Percentiles rank a stretch among this genome's conserved stretches.
Conservation (phyloP, 2,797 vertebrate species). For the Leontocebus nigricollis region DNA sequence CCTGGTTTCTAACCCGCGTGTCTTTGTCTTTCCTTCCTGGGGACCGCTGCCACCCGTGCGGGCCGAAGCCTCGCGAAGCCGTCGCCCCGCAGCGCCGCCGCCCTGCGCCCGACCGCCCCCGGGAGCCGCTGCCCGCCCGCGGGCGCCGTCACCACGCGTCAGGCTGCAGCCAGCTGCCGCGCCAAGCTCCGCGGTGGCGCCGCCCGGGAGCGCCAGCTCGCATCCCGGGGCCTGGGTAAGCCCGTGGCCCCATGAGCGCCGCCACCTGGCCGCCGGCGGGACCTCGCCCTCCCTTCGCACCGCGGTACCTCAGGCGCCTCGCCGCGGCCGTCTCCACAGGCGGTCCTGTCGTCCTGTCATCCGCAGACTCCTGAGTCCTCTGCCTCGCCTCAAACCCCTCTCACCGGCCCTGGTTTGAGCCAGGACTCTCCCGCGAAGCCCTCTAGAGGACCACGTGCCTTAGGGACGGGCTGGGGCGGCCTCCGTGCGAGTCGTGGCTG, state of each 20-base stretch:
- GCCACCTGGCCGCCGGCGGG: not conserved
- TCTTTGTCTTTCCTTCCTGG: conserved; percentile 78
- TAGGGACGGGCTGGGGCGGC: not conserved
- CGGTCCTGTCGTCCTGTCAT: not conserved
- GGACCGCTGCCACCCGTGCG: conserved; percentile 57
- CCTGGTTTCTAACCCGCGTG: conserved; percentile 70
- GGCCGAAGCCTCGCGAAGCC: conserved; percentile 77
- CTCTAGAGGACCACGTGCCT: conserved; percentile 45
- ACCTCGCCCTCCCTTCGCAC: not conserved
- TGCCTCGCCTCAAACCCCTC: not conserved
- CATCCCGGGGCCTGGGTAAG: conserved; percentile 58
- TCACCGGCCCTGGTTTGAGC: not conserved
- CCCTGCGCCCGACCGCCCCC: conserved; percentile 58
- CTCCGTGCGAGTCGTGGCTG: not conserved
- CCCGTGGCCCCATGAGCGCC: conserved; percentile 49
- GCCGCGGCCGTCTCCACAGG: not conserved
- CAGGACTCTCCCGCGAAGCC: not conserved
- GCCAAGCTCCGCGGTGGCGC: conserved; percentile 71
- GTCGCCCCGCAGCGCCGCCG: conserved; percentile 70
- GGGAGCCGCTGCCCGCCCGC: conserved; percentile 69
- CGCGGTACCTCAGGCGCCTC: not conserved
- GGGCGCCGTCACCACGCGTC: conserved; percentile 74
- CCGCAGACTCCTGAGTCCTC: not conserved
- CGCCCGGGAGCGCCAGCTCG: conserved; percentile 75
- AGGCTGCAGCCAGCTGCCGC: conserved; percentile 76